Conservation (phyloP, 1,140 invertebrate species). For the Neelides sp. region DNA sequence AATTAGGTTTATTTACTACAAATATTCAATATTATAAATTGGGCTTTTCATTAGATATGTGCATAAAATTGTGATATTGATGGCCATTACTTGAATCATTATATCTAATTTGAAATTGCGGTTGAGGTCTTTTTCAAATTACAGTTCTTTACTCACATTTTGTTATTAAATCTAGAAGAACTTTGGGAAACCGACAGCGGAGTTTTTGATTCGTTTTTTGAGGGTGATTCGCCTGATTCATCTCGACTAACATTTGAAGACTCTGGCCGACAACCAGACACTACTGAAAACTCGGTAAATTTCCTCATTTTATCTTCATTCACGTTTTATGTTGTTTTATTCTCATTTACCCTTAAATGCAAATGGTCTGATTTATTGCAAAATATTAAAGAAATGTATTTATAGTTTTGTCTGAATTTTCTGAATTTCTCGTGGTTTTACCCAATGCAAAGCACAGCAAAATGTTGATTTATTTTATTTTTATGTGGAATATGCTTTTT, state of each 20-base stretch:
- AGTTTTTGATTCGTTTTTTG: constrained; percentile 21
- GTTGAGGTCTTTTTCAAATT: background rate
- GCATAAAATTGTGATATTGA: too few species aligned
- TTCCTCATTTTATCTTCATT: too few species aligned
- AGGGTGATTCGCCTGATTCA: constrained; percentile 6
- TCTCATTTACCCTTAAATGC: too few species aligned
- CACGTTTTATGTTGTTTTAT: too few species aligned
- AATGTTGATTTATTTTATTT: too few species aligned
- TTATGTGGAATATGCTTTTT: too few species aligned
- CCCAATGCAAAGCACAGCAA: too few species aligned
- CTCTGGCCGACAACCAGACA: background rate
- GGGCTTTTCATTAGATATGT: too few species aligned
- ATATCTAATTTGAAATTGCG: background rate
- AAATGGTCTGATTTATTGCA: too few species aligned
- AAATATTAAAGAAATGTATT: too few species aligned
- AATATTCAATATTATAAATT: background rate
- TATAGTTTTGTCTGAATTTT: too few species aligned
- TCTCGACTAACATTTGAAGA: background rate
- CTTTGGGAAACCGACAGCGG: constrained; percentile 26
- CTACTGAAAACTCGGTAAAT: constrained; percentile 8
- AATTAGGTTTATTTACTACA: constrained; percentile 1
- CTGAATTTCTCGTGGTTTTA: too few species aligned
- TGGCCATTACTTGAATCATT: background rate
- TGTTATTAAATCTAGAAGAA: constrained; percentile 17
- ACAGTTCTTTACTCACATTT: background rate